Percentiles rank a stretch among this genome's conserved stretches.
Conservation (phyloP, 2,113 vertebrate species). For the Ochotona princeps region DNA sequence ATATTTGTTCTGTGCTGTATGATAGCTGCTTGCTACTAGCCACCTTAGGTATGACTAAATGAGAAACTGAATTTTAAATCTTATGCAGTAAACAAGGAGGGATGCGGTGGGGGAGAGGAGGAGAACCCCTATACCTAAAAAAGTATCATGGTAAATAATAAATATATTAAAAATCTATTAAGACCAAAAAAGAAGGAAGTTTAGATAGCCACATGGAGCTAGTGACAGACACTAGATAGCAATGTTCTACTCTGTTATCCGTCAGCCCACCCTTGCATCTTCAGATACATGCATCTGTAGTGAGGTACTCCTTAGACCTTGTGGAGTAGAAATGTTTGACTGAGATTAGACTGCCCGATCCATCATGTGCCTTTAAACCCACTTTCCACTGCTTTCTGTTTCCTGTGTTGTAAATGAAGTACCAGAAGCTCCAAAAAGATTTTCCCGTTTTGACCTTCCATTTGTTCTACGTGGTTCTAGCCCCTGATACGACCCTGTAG, state of each 20-base stretch:
- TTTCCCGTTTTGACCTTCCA: not conserved
- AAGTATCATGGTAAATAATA: too few relatives aligned
- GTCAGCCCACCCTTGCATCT: not conserved
- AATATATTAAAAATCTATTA: too few relatives aligned
- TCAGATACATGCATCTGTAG: not conserved
- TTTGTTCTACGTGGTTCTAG: not conserved
- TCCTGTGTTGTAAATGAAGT: not conserved
- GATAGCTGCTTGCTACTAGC: not conserved
- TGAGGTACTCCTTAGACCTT: not conserved
- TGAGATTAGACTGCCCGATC: not conserved
- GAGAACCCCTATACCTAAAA: too few relatives aligned
- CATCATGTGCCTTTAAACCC: not conserved
- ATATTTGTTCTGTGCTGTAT: too few relatives aligned
- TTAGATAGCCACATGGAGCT: not conserved
- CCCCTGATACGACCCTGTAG: too few relatives aligned
- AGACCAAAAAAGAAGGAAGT: not conserved
- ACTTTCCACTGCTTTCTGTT: not conserved
- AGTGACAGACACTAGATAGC: not conserved
- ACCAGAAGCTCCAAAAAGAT: not conserved
- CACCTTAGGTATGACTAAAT: not conserved
- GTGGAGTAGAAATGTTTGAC: not conserved
- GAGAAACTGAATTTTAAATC: conserved; percentile 30
- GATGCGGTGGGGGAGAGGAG: too few relatives aligned
- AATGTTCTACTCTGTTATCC: not conserved
- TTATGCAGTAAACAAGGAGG: not conserved